Base-by-base conservation (phyloP, 2,888 invertebrate genomes). In the Adelphocoris suturalis region DNA sequence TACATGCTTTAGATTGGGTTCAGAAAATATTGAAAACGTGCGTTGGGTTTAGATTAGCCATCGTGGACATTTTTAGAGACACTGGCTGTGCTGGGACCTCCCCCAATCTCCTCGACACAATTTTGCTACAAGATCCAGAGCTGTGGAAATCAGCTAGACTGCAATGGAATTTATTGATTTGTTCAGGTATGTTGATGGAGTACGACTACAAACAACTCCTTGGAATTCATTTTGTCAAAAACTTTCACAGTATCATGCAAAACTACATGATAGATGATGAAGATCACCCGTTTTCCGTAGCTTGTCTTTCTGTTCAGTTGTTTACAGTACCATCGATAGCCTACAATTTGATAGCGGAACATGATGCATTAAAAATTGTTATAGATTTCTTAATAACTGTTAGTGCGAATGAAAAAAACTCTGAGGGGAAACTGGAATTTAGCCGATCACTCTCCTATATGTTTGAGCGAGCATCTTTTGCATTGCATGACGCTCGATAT, bases 201-300 rank as follows among this genome's bases (percentile, higher is more conserved):
- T 97, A 98, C 92, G 97, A 97, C 90, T 98, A 97, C 92, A 99
- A 99, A 94, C 96, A 97, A 93, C 94, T 96, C 19, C 96, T 99
- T 93, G 98, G 99, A 0, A 96, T 97, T 92, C 95, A 97, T 52
- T 98, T 98, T 92, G 97, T 97, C 0, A 96, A 96, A 92, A 96
- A 97, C 92, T 98, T 98, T 93, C 96, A 96, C 92, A 94, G 95
- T 0, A 96, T 98, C 89, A 96, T 98, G 94, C 96, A 97, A 93
- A 98, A 98, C 93, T 99, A 98, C 93, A 97, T 99, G 92, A 95
- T 96, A 80, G 99, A 99, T 93, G 99, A 99, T 94, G 99, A 99
- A 94, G 99, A 99, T 93, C 98, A 99, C 93, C 96, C 97, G 57
- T 97, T 97, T 93, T 99, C 98, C 0, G 96, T 99, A 52, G 97